Conservation (phyloP, 2,113 vertebrate species). For the Cynopterus brachyotis region DNA sequence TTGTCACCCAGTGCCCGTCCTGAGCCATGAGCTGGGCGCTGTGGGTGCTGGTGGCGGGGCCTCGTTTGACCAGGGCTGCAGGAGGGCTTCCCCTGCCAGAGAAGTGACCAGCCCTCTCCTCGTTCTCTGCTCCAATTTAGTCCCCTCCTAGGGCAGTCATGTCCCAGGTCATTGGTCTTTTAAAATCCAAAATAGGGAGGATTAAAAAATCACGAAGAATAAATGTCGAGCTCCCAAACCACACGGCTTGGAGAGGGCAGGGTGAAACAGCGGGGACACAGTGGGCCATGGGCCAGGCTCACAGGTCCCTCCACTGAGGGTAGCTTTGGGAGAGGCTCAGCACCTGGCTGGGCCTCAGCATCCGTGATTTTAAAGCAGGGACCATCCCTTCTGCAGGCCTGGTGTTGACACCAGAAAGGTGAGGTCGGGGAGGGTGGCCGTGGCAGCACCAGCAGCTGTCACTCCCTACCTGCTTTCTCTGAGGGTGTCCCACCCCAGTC, state of each 20-base stretch:
- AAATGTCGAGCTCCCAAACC: not conserved
- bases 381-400: not conserved
- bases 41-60: not conserved
- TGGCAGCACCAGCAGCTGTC: too few relatives aligned
- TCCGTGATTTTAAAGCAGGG: accelerated
- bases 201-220: not conserved
- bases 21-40: not conserved
- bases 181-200: not conserved
- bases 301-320: not conserved
- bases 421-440: accelerated
- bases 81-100: not conserved
- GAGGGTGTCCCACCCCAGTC: accelerated
- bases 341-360: not conserved
- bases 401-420: accelerated
- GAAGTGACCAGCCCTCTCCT: not conserved
- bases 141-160: not conserved
- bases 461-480: too few relatives aligned
- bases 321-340: not conserved
- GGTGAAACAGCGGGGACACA: accelerated
- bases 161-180: not conserved
- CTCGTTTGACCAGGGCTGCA: accelerated
- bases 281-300: not conserved
- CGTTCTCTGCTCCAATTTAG: not conserved
- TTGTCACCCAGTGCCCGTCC: not conserved
- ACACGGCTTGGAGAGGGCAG: not conserved